phyloP scores from a whole-genome alignment of 2,113 vertebrate genomes.

The Chloropsis hardwickii region DNA sequence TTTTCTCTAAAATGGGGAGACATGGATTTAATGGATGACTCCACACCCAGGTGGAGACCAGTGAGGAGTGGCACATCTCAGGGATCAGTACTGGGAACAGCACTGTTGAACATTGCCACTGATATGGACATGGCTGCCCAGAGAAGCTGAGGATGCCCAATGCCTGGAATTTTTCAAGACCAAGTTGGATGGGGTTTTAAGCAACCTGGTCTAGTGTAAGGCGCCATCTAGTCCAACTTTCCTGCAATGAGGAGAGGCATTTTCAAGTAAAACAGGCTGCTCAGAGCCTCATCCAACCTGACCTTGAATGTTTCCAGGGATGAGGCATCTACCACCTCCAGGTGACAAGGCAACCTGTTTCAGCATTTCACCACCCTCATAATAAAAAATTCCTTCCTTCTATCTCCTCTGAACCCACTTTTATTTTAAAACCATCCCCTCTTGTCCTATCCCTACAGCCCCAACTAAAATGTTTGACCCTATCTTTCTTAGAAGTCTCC shows the following conservation, averaged over 20 bases:
- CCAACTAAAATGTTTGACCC: background rate
- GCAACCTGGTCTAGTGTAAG: background rate
- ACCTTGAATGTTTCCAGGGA: background rate
- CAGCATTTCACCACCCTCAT: background rate
- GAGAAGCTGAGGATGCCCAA: background rate
- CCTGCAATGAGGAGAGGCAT: background rate
- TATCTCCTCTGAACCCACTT: background rate
- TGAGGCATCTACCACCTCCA: background rate
- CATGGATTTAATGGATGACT: background rate
- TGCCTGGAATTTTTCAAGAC: background rate
- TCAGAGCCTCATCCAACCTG: background rate
- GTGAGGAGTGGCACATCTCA: accelerated
- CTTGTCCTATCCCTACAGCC: background rate
- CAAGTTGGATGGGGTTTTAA: background rate
- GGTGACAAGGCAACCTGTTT: background rate
- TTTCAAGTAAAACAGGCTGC: background rate
- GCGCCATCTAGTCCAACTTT: background rate
- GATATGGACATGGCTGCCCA: background rate
- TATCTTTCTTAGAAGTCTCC: background rate
- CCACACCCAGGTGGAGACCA: background rate
- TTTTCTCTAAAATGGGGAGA: background rate
- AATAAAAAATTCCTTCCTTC: background rate
- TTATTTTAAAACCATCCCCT: background rate
- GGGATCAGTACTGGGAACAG: background rate
- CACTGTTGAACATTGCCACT: accelerated